Conservation (phyloP, 2,888 invertebrate species). For the Protonemura montana region DNA sequence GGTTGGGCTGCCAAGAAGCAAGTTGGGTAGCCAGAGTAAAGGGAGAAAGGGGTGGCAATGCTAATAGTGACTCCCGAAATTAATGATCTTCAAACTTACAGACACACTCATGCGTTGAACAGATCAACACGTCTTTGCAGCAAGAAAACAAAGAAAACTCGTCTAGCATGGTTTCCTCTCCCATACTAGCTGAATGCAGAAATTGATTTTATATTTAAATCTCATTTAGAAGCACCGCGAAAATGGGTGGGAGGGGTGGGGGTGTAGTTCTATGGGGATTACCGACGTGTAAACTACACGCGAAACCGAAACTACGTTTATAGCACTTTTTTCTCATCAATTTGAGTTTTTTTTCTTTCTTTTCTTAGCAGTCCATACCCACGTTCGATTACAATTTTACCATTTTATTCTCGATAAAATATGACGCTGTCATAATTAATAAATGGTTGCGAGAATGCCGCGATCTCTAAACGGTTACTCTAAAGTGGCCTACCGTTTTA, state of each 20-base stretch:
- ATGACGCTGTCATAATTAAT: background rate
- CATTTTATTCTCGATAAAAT: background rate
- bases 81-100: constrained; percentile 34
- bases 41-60: constrained; percentile 1
- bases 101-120: constrained; percentile 24
- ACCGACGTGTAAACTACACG: background rate
- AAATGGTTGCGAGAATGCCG: background rate
- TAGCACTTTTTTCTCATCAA: background rate
- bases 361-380: background rate
- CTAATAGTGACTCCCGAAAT: constrained; percentile 31
- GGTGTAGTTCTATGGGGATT: background rate
- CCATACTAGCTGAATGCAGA: constrained; percentile 15
- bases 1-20: background rate
- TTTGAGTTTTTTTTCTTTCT: too few relatives aligned
- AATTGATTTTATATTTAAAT: constrained; percentile 51
- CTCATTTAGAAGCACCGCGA: constrained; percentile 47
- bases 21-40: background rate
- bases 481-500: background rate
- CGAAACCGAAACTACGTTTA: background rate
- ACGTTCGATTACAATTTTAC: background rate
- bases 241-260: background rate
- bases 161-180: constrained; percentile 25
- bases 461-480: background rate
- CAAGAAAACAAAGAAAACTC: constrained; percentile 38
- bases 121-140: constrained; percentile 44